Base-by-base conservation (phyloP, 2,113 vertebrate species). In the Passer domesticus region DNA sequence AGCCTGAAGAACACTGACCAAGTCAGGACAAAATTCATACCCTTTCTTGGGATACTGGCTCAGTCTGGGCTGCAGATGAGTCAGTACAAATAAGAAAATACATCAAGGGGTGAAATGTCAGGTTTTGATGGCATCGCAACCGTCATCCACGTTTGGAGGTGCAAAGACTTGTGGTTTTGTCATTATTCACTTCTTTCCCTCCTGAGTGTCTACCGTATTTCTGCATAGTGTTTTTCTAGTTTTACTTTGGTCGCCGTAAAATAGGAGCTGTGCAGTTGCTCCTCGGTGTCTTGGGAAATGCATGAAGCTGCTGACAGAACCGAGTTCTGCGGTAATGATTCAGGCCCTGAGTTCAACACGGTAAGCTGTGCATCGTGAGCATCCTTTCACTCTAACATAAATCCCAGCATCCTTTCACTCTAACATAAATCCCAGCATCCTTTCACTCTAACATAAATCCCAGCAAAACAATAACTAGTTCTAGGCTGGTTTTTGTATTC, bases 61-160 rank as follows among this genome's bases (percentile, higher is more conserved):
- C 39, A 52, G 18, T 55, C 70, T 67, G 83, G 35, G 47, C 66
- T 2, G 2, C 55, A 82, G 79, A n/a, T 53, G 74, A 82, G 50
- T 41, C 56, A 67, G 24, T 62, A 31, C 16, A 35, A 74, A 76
- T 2, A 10, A 86, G 41, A 68, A 92, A 93, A 92, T 41, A 59
- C 17, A 20, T 20, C 39, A 58, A 58, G 27, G 37, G 59, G 30
- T 37, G 27, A 76, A 87, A 74, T 75, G 43, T 24, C 83, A 55
- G 28, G 58, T 50, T 89, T 77, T 56, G 55, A 22, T 69, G 84
- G 28, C 67, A 31, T 72, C 19, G 39, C 53, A 44, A 18, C 43
- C 2, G 1, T n/a, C 79, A 37, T 52, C 35, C 41, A 13, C 0
- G 0, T 68, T 37, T 44, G 56, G 43, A 87, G n/a, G 24, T 58